Percentiles rank a stretch among this genome's conserved stretches.
Evolutionary conservation across 2,113 vertebrate genomes (phyloP).

Genomic region (Hepsetus odoe): DNA sequence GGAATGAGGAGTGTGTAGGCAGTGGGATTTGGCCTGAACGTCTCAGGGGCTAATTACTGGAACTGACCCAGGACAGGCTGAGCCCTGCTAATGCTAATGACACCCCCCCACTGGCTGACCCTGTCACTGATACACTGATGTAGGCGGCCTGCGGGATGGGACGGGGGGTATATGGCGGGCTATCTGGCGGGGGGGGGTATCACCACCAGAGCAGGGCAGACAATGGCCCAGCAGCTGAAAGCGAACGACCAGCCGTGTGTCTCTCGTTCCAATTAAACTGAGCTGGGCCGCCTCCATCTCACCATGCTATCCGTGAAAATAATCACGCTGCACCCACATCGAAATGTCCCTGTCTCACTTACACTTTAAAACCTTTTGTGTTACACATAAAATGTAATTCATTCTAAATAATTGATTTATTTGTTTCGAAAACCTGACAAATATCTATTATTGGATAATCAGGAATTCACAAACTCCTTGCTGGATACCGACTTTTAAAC

Average conservation of each 20-base stretch:
- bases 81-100: slow-evolving; percentile 78
- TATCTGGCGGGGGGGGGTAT: neutral
- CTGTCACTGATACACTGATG: neutral
- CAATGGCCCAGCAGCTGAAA: neutral
- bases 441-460: too few relatives aligned
- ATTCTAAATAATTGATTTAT: too few relatives aligned
- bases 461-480: too few relatives aligned
- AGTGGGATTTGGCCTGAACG: slow-evolving; percentile 73
- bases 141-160: neutral
- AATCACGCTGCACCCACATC: neutral
- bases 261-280: slow-evolving; percentile 15
- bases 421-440: too few relatives aligned
- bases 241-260: neutral
- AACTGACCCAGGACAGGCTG: slow-evolving; percentile 74
- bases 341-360: too few relatives aligned
- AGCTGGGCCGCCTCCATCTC: neutral
- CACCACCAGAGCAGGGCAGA: neutral
- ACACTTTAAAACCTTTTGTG: too few relatives aligned
- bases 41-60: slow-evolving; percentile 73
- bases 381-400: too few relatives aligned
- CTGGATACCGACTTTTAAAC: too few relatives aligned
- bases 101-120: slow-evolving; percentile 27
- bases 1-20: slow-evolving; percentile 79
- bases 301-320: neutral
- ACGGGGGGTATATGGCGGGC: too few relatives aligned